phyloP scores from a whole-genome alignment of 2,113 vertebrate species.

The Hydrolagus affinis region DNA sequence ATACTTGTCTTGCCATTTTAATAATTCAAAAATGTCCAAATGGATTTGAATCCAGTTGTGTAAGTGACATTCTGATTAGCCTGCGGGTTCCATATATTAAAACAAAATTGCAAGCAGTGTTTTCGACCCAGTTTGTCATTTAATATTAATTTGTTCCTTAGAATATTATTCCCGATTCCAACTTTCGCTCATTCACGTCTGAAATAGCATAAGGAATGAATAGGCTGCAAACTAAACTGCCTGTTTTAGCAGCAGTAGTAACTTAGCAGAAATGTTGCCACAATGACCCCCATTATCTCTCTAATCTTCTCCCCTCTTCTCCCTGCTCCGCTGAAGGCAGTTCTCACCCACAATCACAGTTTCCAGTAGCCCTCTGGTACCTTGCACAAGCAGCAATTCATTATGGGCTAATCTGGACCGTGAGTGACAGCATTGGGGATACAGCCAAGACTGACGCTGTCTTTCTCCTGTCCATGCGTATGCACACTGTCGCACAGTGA shows the following conservation, averaged over 20 bases:
- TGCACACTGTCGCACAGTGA: too few species aligned
- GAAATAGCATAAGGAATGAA: not conserved
- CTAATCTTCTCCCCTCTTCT: not conserved
- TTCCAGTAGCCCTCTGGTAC: not conserved
- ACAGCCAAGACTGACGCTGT: too few species aligned
- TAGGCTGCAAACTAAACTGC: not conserved
- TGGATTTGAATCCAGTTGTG: not conserved
- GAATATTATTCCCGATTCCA: not conserved
- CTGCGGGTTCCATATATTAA: slow-evolving; percentile 11
- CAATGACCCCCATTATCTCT: not conserved
- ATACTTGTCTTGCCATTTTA: not conserved
- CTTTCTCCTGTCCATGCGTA: too few species aligned
- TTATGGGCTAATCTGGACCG: too few species aligned
- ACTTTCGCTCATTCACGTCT: not conserved
- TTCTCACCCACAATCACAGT: too few species aligned
- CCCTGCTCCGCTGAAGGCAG: not conserved
- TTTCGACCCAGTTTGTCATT: not conserved
- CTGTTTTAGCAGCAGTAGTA: not conserved
- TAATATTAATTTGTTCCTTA: not conserved
- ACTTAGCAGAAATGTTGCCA: not conserved
- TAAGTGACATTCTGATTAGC: slow-evolving; percentile 14
- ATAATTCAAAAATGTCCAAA: not conserved
- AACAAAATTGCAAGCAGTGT: not conserved
- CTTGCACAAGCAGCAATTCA: not conserved
- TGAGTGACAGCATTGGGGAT: too few species aligned